phyloP scores from a whole-genome alignment of 2,888 invertebrate genomes.

The Epistrophella euchroma region DNA sequence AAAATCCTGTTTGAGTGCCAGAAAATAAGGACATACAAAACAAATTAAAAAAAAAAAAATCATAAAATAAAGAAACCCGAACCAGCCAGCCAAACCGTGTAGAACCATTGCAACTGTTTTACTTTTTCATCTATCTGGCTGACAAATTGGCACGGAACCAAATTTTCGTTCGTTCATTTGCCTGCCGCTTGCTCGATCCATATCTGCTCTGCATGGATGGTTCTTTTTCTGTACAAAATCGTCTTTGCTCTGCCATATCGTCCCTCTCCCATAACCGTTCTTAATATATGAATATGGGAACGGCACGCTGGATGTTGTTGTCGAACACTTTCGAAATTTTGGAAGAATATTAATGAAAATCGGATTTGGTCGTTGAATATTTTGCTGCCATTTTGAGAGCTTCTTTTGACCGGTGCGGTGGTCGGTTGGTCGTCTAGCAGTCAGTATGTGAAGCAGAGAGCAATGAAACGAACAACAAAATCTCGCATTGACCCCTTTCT shows the following conservation, averaged over 20 bases:
- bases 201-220: conserved; percentile 29
- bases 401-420: not conserved
- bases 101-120: conserved; percentile 65
- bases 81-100: conserved; percentile 26
- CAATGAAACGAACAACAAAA: conserved; percentile 1
- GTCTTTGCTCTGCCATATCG: not conserved
- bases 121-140: conserved; percentile 61
- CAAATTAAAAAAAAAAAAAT: conserved; percentile 1
- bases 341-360: conserved; percentile 75
- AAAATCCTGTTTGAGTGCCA: conserved; percentile 59
- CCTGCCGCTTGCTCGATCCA: conserved; percentile 30
- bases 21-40: conserved; percentile 37
- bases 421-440: not conserved
- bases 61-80: not conserved
- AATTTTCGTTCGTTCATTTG: conserved; percentile 60
- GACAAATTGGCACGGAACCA: conserved; percentile 72
- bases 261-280: not conserved
- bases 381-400: conserved; percentile 50
- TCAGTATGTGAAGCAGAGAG: conserved; percentile 4
- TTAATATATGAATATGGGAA: conserved; percentile 31
- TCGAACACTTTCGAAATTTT: conserved; percentile 72
- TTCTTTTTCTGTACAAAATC: conserved; percentile 24
- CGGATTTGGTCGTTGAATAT: conserved; percentile 66
- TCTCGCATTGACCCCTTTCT: conserved; percentile 57
- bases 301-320: conserved; percentile 59